phyloP scores from a whole-genome alignment of 2,797 vertebrate genomes.

The Pseudocheirus occidentalis region DNA sequence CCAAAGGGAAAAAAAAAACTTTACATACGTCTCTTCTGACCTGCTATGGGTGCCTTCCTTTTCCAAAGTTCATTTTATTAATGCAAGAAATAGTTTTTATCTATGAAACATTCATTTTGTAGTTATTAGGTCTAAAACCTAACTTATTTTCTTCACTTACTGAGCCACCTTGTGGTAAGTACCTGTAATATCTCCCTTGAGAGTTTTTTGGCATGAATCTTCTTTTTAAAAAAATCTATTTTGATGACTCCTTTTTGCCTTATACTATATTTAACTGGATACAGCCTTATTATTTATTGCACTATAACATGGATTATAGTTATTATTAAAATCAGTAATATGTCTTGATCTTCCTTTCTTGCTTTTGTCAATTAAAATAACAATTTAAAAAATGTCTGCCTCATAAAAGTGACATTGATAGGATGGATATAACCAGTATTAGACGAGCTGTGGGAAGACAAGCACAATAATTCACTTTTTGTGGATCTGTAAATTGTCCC shows the following conservation, averaged over 20 bases:
- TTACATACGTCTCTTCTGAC: neutral
- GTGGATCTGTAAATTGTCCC: neutral
- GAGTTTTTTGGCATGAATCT: constrained; percentile 23
- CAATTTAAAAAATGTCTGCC: neutral
- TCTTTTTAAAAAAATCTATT: neutral
- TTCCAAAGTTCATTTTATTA: neutral
- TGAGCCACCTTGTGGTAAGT: constrained; percentile 84
- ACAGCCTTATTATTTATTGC: neutral
- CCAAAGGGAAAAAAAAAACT: neutral
- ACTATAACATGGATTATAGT: neutral
- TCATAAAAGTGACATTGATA: neutral
- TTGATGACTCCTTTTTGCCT: neutral
- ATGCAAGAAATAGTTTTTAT: neutral
- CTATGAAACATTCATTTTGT: constrained; percentile 9
- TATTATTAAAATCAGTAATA: neutral
- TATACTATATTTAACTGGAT: neutral
- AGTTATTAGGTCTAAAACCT: neutral
- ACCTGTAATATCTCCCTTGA: constrained; percentile 65
- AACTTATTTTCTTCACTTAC: constrained; percentile 68
- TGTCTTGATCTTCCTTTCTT: neutral
- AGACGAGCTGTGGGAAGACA: neutral
- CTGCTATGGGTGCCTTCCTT: neutral
- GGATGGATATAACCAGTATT: neutral
- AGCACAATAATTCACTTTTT: neutral
- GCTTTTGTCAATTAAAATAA: constrained; percentile 12